phyloP scores from a whole-genome alignment of 2,888 invertebrate genomes.

The Rugalucina vietnamica region DNA sequence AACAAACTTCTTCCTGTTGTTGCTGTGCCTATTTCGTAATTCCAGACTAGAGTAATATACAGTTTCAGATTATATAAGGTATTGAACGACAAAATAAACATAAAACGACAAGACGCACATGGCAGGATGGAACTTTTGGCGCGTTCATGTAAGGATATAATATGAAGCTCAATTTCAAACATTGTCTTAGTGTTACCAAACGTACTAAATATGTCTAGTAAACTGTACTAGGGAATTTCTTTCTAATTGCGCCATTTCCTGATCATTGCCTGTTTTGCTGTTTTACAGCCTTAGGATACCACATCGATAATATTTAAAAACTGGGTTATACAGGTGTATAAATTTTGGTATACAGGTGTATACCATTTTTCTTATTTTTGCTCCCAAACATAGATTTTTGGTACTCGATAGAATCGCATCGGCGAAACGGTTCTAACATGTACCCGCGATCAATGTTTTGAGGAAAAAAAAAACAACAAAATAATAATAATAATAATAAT shows the following conservation, averaged over 20 bases:
- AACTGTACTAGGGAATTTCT: not conserved
- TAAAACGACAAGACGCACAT: not conserved
- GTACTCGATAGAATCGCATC: too few species aligned
- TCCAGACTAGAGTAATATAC: not conserved
- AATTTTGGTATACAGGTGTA: not conserved
- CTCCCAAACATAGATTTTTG: too few species aligned
- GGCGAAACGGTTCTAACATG: too few species aligned
- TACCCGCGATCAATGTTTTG: too few species aligned
- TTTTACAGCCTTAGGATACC: too few species aligned
- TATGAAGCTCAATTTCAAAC: not conserved
- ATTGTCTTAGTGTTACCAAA: not conserved
- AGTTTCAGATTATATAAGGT: not conserved
- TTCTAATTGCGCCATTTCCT: not conserved
- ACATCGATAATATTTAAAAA: too few species aligned
- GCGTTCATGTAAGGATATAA: not conserved
- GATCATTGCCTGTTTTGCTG: not conserved
- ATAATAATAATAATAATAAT: not conserved
- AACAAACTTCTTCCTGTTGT: not conserved
- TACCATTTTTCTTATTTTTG: not conserved
- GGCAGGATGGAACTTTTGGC: not conserved
- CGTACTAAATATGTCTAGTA: not conserved
- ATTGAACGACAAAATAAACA: not conserved
- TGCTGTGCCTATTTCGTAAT: not conserved
- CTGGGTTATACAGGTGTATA: not conserved
- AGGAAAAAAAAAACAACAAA: not conserved